These are phyloP conservation scores for Antheraea yamamai DNA, from an alignment of 2,888 invertebrate genomes.

Conservation along the genomic window DNA sequence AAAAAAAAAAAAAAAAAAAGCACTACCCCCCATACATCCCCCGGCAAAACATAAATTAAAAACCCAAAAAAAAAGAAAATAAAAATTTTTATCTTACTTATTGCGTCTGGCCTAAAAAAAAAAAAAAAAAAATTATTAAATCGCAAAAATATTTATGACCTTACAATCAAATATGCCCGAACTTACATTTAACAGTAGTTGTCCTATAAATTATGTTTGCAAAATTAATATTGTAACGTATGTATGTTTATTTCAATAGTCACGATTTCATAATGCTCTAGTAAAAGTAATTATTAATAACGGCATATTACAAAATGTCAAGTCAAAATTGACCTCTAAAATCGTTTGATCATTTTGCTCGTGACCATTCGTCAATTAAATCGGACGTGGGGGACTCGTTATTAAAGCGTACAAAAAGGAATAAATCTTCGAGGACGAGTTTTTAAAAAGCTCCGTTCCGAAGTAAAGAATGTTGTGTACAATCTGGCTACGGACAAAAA, in stretches of 20 bases:
- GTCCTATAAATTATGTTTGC: slow-evolving; percentile 15
- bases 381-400: slow-evolving; percentile 67
- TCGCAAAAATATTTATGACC: too few species aligned
- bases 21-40: too few species aligned
- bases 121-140: too few species aligned
- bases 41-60: too few species aligned
- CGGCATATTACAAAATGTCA: slow-evolving; percentile 40
- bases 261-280: slow-evolving; percentile 31
- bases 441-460: slow-evolving; percentile 80
- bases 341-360: slow-evolving; percentile 62
- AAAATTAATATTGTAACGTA: slow-evolving; percentile 23
- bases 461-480: slow-evolving; percentile 83
- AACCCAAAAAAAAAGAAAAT: too few species aligned
- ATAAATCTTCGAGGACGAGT: slow-evolving; percentile 69
- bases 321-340: slow-evolving; percentile 61
- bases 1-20: too few species aligned
- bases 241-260: slow-evolving; percentile 19
- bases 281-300: slow-evolving; percentile 40
- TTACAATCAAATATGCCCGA: not conserved
- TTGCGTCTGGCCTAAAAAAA: too few species aligned
- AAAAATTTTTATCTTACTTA: too few species aligned
- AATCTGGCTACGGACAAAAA: slow-evolving; percentile 80
- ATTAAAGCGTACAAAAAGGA: slow-evolving; percentile 75
- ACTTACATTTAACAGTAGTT: not conserved
- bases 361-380: slow-evolving; percentile 80